Evolutionary conservation across 2,888 invertebrate species (phyloP), one percentile per base, ranked within the genome.

Genomic region (Parnassius glacialis): DNA sequence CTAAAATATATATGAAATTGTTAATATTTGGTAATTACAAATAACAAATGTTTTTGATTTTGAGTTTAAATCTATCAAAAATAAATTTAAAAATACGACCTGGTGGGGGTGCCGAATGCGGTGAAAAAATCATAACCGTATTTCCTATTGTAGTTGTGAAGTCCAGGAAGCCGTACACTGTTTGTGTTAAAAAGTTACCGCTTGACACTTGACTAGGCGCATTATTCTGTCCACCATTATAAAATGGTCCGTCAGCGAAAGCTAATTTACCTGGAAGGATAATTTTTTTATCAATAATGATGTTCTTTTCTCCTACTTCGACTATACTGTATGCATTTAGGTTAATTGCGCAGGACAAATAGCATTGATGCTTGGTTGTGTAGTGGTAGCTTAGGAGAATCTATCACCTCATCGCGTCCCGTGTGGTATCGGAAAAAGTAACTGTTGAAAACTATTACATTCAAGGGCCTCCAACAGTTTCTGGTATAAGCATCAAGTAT

Each of bases 111-210:
- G 94, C 94, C 74, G 96, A 97, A 74, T 97, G 95, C 0, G 98
- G 98, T 0, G 97, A 97, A 85, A 98, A 98, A 45, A 98, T 95
- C 97, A 98, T 98, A 59, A 98, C 95, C 12, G 98, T 98, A 82
- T 97, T 97, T 66, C 97, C 97, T 75, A 98, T 97, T 3, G 97
- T 97, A 0, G 98, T 98, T 58, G 97, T 97, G 84, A 98, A 98
- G 87, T 98, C 97, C 70, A 97, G 90, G 86, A 98, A 98, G 60
- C 98, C 98, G 77, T 97, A 97, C 56, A 98, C 97, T 0, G 97
- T 98, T 87, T 97, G 97, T 20, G 97, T 98, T 67, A 96, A 92
- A 69, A 94, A 70, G 58, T 68, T 64, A 34, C 67, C 59, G 9
- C 66, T 67, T 10, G 78, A 67, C 57, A 74, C 72, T 41, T 73